These are phyloP conservation scores for Catharus ustulatus DNA, from an alignment of 2,797 vertebrate genomes.

Conservation along the genomic window DNA sequence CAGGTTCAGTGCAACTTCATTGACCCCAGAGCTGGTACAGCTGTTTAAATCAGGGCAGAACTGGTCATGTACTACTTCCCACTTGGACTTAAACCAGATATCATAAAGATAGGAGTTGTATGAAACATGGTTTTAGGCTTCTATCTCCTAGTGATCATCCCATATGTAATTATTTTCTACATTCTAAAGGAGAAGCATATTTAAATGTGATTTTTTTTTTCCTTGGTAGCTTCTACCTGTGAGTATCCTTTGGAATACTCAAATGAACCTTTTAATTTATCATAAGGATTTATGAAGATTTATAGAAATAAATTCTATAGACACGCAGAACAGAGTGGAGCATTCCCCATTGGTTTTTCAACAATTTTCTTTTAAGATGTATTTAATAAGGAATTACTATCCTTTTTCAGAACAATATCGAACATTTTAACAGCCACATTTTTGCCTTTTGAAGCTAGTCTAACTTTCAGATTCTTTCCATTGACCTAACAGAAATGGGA, in stretches of 20 bases:
- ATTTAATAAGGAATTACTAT: slow-evolving; percentile 7
- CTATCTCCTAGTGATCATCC: neutral
- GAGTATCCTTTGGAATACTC: slow-evolving; percentile 13
- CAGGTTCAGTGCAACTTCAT: neutral
- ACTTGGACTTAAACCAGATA: slow-evolving; percentile 19
- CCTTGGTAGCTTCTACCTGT: neutral
- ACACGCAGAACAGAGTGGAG: neutral
- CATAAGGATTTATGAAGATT: neutral
- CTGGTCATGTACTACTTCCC: neutral
- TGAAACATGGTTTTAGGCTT: neutral
- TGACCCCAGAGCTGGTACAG: slow-evolving; percentile 19
- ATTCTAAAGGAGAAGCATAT: neutral
- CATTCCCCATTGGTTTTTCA: neutral
- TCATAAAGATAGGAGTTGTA: neutral
- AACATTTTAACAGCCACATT: neutral
- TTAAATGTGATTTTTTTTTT: neutral
- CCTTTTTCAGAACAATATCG: neutral
- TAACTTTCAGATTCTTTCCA: neutral
- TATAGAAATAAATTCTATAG: slow-evolving; percentile 17
- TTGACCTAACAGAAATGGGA: slow-evolving; percentile 3
- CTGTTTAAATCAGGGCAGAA: slow-evolving; percentile 42
- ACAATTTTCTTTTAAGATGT: neutral
- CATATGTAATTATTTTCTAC: slow-evolving; percentile 23
- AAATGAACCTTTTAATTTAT: slow-evolving; percentile 8
- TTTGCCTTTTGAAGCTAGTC: neutral